Base-by-base conservation (phyloP, 2,797 vertebrate species). In the Enteromius treurensis region DNA sequence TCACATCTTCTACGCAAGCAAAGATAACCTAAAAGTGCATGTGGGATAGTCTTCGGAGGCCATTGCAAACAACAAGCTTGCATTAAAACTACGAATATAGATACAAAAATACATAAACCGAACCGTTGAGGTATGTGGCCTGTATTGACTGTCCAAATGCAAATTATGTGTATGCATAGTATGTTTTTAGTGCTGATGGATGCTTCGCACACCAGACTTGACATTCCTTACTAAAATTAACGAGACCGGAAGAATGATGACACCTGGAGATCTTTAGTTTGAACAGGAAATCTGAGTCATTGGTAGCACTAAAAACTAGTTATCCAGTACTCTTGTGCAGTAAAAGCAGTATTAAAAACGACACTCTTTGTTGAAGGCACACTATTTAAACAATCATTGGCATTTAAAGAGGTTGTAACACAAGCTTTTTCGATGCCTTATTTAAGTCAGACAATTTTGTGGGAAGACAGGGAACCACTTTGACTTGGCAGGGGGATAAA, bases 151-250 rank as follows among this genome's bases (percentile, higher is more conserved):
- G 5, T 32, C 14, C 34, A 55, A 49, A 82, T 67, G 21, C 15
- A 75, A 55, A 76, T 76, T 65, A 81, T 79, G 32, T 79, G n/a
- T 79, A 26, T 1, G 0, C n/a, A 19, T 55, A 49, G 29, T 19
- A 60, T 85, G 88, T 89, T 89, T 76, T 78, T 42, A 11, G 5
- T 84, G 88, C 73, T 74, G 88, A 83, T 85, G 89, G 89, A 88
- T 94, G 92, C 90, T 92, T 86, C 91, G 89, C 88, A 87, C 86
- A 87, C 89, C 69, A 86, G 32, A 55, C 79, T 92, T 91, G 91
- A 64, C 92, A 91, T 94, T 94, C 91, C 91, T 86, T 47, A 82
- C 91, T 94, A 93, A 94, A 94, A 91, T 91, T 94, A 94, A 89
- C 80, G 76, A 42, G 3, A 47, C 7, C n/a, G 0, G 34, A 34